Base-by-base conservation (phyloP, 1,140 invertebrate species). In the Papilio polyxenes region DNA sequence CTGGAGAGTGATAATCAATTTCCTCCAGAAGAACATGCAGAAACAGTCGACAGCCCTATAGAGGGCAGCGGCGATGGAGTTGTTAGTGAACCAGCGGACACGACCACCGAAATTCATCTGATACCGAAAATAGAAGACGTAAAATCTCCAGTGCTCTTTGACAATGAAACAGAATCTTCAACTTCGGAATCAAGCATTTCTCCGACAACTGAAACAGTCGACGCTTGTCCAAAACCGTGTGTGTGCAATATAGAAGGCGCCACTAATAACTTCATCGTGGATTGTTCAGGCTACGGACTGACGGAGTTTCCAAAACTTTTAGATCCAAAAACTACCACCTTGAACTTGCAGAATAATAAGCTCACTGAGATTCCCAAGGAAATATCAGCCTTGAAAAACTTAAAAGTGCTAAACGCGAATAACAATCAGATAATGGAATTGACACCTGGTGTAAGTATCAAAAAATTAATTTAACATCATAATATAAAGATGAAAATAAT, bases 341-440 rank as follows among this genome's bases (percentile, higher is more conserved):
- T 95, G 44, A 93, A 95, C 83, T 83, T 96, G 84, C 90, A 95
- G 82, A 94, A 94, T 72, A 96, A 96, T 86, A 92, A 93, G 80
- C 83, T 96, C 40, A 94, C 89, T 17, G 90, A 91, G 86, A 92
- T 96, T 74, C 93, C 95, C 11, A 95, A 95, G 83, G 91, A 92
- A 9, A 94, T 96, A 86, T 89, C 92, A 1, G 86, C 87, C 13
- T 90, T 95, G 40, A 92, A 90, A 75, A 92, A 94, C 48, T 87
- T 96, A 72, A 90, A 90, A 82, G 86, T 92, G 62, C 86, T 96
- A 80, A 95, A 95, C 87, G 90, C 95, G 80, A 92, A 94, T 79
- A 91, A 95, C 56, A 96, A 96, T 85, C 85, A 87, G 20, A 95
- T 95, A 48, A 87, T 87, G 82, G 90, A 95, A 44, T 88, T 94